These are phyloP conservation scores for Pyrrhia umbra DNA, from an alignment of 2,888 invertebrate genomes.

Conservation along the genomic window DNA sequence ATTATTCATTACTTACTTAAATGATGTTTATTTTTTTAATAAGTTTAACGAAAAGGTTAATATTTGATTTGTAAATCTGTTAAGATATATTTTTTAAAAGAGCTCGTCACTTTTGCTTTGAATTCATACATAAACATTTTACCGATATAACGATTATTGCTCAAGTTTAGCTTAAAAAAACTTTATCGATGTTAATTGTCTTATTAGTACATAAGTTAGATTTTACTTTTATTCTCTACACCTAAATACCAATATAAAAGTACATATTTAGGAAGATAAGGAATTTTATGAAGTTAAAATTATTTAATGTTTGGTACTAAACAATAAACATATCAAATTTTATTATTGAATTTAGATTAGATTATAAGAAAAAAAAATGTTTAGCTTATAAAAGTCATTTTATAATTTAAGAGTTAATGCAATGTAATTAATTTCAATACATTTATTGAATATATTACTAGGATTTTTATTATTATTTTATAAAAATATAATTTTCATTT, in stretches of 20 bases:
- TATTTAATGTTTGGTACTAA: not conserved
- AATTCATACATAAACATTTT: not conserved
- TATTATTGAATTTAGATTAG: not conserved
- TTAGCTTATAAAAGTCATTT: conserved; percentile 35
- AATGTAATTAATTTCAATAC: conserved; percentile 49
- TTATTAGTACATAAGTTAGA: not conserved
- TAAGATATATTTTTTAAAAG: not conserved
- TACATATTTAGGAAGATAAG: not conserved
- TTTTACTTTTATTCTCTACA: too few relatives aligned
- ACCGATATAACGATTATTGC: not conserved
- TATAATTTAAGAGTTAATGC: conserved; percentile 27
- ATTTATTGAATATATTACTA: conserved; percentile 30
- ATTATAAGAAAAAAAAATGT: conserved; percentile 42
- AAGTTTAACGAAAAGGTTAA: not conserved
- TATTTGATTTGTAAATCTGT: not conserved
- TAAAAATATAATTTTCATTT: not conserved
- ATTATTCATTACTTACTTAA: not conserved
- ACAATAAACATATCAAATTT: not conserved
- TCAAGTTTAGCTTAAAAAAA: not conserved
- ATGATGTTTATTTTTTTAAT: not conserved
- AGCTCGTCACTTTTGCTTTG: not conserved
- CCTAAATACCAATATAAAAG: too few relatives aligned
- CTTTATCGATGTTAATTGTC: not conserved
- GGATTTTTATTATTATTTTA: not conserved
- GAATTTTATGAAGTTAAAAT: not conserved